Base-by-base conservation (phyloP, 2,113 vertebrate species). In the Tetraodon nigroviridis region DNA sequence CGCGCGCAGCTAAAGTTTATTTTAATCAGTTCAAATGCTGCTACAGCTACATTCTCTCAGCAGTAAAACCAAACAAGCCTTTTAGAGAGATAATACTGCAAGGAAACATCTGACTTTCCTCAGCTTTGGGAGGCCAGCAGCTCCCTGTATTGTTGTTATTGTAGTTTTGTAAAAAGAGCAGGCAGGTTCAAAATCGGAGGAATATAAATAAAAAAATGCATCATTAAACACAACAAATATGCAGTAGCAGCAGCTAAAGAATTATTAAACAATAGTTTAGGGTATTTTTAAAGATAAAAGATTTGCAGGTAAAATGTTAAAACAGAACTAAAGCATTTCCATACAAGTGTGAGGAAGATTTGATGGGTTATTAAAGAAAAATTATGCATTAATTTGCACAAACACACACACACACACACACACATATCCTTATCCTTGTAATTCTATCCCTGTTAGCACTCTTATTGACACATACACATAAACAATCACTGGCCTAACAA, bases 11-110 rank as follows among this genome's bases (percentile, higher is more conserved):
- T 37, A 10, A 37, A 12, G 32, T 37, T 37, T 37, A 37, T 37
- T 37, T 37, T 37, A 12, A 11, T 37, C 32, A 37, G 32, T 37
- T 37, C 32, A 37, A 37, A 12, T 37, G 32, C 32, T 12, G 32
- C 32, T 37, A 10, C 32, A 37, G 32, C 32, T 37, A 13, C 42
- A 24, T 40, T 65, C 29, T 47, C 24, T 62, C 45, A 27, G 51
- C 44, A 46, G 32, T 50, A 64, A 66, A 67, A 56, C 24, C 51
- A 71, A 20, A 61, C 22, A 19, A 37, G 44, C 42, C 40, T 74
- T 74, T 64, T 47, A 49, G 61, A 76, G 52, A 61, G 40, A 67
- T 71, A 53, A 22, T 22, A 18, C 50, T 53, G 22, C 10, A 16
- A 29, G 21, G 13, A 62, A 60, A 58, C 32, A 54, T 5, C 37